Evolutionary conservation across 2,113 vertebrate genomes (phyloP), one percentile per base, ranked within the genome.

Genomic region (Thamnaconus septentrionalis): DNA sequence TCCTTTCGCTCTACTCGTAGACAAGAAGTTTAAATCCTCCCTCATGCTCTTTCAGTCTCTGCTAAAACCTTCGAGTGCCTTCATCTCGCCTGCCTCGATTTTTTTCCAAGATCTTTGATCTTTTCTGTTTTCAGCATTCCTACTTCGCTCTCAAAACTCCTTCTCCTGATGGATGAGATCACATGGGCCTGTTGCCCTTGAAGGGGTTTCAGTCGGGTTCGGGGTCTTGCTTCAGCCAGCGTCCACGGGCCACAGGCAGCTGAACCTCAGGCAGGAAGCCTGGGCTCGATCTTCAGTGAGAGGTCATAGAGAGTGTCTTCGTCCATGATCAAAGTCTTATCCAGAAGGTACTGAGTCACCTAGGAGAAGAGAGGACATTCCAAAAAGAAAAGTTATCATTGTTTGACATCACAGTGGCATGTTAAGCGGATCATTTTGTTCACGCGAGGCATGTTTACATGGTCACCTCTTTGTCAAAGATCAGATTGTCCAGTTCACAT

Each of bases 261-360:
- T 69, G 61, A 31, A 18, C 77, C 58, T 98, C 96, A 99, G 87
- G 97, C 96, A 0, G 96, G 95, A 64, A 98, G 93, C 77, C 97
- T 93, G 69, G 97, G 97, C 86, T 99, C 97, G 6, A 98, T 95
- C 89, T 95, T 98, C 69, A 99, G 91, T 0, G 97, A 99, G 71
- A 99, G 93, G 69, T 96, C 97, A 61, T 99, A 99, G 44, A 99
- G 89, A 0, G 96, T 97, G 81, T 99, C 97, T 90, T 99, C 97
- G 4, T 99, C 97, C 83, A 98, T 97, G 89, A 96, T 96, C 70
- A 95, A 92, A 8, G 92, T 93, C 88, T 98, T 98, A 90, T 98
- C 96, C 84, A 99, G 86, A 75, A 99, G 92, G 82, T 97, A 99
- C 71, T 97, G 96, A 73, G 95, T 98, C 79, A 98, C 96, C 97